A percentile compares a stretch with the other conserved stretches of the same genome.
Conservation (phyloP, 2,797 vertebrate genomes). For the Ceryle rudis region DNA sequence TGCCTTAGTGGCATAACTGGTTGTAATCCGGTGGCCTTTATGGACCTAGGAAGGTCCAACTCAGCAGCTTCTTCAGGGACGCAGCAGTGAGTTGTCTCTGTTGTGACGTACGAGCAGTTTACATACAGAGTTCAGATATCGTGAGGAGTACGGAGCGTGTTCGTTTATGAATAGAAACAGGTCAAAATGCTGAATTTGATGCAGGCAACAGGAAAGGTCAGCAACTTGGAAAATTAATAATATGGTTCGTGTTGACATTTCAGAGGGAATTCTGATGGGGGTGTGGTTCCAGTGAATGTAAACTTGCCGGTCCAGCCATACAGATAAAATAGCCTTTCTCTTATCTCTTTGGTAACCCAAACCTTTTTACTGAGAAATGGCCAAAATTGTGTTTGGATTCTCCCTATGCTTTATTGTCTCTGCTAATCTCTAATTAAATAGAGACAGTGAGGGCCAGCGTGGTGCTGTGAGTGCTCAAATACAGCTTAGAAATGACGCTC, state of each 20-base stretch:
- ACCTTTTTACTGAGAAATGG: background rate
- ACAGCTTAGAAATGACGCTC: constrained; percentile 8
- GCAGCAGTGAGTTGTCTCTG: accelerated
- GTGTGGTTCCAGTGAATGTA: background rate
- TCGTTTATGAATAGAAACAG: background rate
- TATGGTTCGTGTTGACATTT: constrained; percentile 43
- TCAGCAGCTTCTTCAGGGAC: background rate
- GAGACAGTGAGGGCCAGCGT: background rate
- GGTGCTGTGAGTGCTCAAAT: background rate
- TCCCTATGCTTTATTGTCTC: constrained; percentile 14
- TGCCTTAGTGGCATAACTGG: background rate
- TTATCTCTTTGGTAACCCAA: constrained; percentile 16
- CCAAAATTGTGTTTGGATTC: background rate
- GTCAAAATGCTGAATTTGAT: background rate
- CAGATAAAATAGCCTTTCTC: background rate
- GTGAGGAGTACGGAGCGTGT: background rate
- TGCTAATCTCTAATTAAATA: constrained; percentile 33
- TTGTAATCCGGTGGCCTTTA: background rate
- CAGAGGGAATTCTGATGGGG: constrained; percentile 32
- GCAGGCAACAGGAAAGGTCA: constrained; percentile 35
- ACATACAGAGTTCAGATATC: background rate
- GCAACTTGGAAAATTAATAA: constrained; percentile 55
- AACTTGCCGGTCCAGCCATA: accelerated
- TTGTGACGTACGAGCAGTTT: background rate
- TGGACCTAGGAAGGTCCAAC: background rate